Conservation (phyloP, 2,888 invertebrate genomes). For the Drosophila affinis region DNA sequence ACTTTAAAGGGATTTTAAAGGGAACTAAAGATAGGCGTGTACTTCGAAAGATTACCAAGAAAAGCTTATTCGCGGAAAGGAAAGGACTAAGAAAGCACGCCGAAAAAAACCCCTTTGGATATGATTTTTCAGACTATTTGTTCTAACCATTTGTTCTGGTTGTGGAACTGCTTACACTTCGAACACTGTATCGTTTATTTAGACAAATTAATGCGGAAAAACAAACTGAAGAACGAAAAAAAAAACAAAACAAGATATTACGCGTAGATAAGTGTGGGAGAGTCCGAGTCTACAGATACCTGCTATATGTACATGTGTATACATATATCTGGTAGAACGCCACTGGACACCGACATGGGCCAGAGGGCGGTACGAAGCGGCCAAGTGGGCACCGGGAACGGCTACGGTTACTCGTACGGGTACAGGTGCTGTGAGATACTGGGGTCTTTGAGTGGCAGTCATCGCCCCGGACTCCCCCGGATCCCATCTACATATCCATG, state of each 20-base stretch:
- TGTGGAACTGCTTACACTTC: constrained; percentile 2
- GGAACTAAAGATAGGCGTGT: no score
- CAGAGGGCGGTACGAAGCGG: background rate
- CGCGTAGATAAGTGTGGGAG: constrained; percentile 23
- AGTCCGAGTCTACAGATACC: background rate
- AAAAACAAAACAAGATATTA: constrained; percentile 16
- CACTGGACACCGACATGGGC: constrained; percentile 2
- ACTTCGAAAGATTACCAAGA: no score
- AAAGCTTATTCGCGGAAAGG: no score
- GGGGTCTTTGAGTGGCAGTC: constrained; percentile 10
- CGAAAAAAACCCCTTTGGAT: background rate
- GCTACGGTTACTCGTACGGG: background rate
- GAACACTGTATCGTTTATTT: constrained; percentile 21
- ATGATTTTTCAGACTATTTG: background rate
- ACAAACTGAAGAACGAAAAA: constrained; percentile 7
- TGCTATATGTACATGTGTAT: background rate
- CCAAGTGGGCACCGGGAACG: background rate
- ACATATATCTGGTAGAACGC: constrained; percentile 1
- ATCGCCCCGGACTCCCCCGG: background rate
- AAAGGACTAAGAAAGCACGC: background rate
- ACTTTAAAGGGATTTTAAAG: background rate
- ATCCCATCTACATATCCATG: background rate
- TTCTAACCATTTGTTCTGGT: background rate
- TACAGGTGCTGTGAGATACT: constrained; percentile 6
- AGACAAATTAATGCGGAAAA: constrained; percentile 35